Percentiles rank a stretch among this genome's conserved stretches.
Evolutionary conservation across 2,113 vertebrate genomes (phyloP).

Genomic region (Thunnus thynnus): DNA sequence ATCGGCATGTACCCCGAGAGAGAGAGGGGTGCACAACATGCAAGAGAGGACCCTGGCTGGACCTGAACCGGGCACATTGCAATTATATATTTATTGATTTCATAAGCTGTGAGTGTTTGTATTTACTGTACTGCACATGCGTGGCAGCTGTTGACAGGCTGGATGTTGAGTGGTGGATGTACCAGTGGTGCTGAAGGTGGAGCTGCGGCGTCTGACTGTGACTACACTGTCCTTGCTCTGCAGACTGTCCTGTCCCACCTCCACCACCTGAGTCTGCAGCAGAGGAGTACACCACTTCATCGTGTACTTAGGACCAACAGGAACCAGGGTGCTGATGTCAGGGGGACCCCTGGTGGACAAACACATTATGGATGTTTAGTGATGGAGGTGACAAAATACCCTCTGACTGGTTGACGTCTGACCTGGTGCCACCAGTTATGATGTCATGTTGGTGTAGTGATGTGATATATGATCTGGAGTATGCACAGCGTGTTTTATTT

Average conservation of each 20-base stretch:
- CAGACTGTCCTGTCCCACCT: slow-evolving; percentile 59
- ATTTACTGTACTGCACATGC: background rate
- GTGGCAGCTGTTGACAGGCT: background rate
- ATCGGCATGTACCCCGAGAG: too few relatives aligned
- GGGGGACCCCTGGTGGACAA: slow-evolving; percentile 57
- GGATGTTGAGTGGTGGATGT: slow-evolving; percentile 1
- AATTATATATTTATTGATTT: too few relatives aligned
- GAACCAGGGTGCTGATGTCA: slow-evolving; percentile 62
- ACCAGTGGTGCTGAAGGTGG: slow-evolving; percentile 34
- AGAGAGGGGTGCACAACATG: too few relatives aligned
- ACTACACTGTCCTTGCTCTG: slow-evolving; percentile 14
- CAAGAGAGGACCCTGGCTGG: too few relatives aligned
- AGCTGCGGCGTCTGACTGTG: slow-evolving; percentile 21
- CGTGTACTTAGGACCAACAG: slow-evolving; percentile 52
- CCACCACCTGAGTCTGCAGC: slow-evolving; percentile 62
- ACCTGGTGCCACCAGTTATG: too few relatives aligned
- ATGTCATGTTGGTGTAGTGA: too few relatives aligned
- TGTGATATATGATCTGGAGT: too few relatives aligned
- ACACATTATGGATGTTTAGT: background rate
- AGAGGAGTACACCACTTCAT: slow-evolving; percentile 63
- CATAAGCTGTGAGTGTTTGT: too few relatives aligned
- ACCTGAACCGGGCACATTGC: too few relatives aligned
- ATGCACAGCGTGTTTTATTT: too few relatives aligned
- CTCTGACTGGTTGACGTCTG: too few relatives aligned
- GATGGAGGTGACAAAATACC: background rate